Evolutionary conservation across 2,888 invertebrate genomes (phyloP), one percentile per base, ranked within the genome.

Genomic region (Melanargia galathea): DNA sequence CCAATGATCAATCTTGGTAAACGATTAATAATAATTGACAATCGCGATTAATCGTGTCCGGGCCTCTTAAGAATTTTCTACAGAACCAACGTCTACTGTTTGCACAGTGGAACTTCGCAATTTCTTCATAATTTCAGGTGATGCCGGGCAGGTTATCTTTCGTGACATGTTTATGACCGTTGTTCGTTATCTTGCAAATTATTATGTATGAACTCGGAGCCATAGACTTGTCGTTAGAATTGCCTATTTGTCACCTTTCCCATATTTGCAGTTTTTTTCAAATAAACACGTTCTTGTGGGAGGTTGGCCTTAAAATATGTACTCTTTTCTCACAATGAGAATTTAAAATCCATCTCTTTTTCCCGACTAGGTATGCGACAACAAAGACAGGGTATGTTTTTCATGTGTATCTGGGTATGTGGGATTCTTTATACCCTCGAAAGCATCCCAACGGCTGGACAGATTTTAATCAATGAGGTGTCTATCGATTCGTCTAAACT

Each of bases 181-280:
- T 48, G 54, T 20, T 45, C 54, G 55, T 46, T 51, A 38, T 35
- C 22, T 43, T 7, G 20, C 49, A 40, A 62, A 56, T 62, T 57
- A 57, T 49, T 62, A 57, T 57, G 62, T 62, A 62, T 62, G 57
- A 62, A 57, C 30, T 24, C 16, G 24, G 16, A 26, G 20, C 33
- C 30, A 20, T 5, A 33, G 48, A 26, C 11, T 24, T 48, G 30
- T 24, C 16, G 20, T 33, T 24, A 18, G 33, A 46, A 57, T 46
- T 57, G 57, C 57, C 33, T 57, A 45, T 57, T 57, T 57, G 45
- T 57, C 57, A 57, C 46, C n/a, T 33, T 45, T 57, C 18, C 57
- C 22, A 33, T 45, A 16, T 30, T 45, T 45, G 13, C 11, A 33
- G 7, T 4, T 40, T 40, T 40, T 26, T 20, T 10, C n/a, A n/a